Conservation (phyloP, 2,113 vertebrate genomes). For the Ranitomeya imitator region DNA sequence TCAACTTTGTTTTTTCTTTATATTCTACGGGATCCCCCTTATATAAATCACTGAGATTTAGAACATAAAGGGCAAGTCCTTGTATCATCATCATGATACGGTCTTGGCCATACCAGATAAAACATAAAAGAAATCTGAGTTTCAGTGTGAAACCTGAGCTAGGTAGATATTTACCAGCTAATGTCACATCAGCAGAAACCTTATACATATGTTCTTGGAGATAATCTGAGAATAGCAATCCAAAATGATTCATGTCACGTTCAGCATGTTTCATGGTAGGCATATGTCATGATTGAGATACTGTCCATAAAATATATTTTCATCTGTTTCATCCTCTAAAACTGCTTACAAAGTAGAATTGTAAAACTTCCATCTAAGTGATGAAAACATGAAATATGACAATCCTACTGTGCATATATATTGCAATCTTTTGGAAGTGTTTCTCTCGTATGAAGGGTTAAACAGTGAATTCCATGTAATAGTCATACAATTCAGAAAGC, state of each 20-base stretch:
- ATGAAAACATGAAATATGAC: neutral
- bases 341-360: conserved; percentile 14
- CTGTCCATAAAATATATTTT: conserved; percentile 8
- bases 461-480: neutral
- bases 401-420: neutral
- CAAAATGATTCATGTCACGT: neutral
- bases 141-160: neutral
- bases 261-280: conserved; percentile 10
- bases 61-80: neutral
- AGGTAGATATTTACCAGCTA: neutral
- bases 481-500: neutral
- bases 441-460: neutral
- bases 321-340: neutral
- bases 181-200: neutral
- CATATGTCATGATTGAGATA: conserved; percentile 32
- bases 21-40: too few relatives aligned
- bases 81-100: neutral
- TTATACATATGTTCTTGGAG: neutral
- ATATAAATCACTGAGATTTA: neutral
- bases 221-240: conserved; percentile 3
- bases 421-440: neutral
- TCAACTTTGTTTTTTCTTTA: neutral
- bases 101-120: neutral
- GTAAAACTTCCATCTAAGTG: neutral
- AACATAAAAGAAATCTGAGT: neutral